Base-by-base conservation (phyloP, 2,797 vertebrate genomes). In the Lepus oiostolus region DNA sequence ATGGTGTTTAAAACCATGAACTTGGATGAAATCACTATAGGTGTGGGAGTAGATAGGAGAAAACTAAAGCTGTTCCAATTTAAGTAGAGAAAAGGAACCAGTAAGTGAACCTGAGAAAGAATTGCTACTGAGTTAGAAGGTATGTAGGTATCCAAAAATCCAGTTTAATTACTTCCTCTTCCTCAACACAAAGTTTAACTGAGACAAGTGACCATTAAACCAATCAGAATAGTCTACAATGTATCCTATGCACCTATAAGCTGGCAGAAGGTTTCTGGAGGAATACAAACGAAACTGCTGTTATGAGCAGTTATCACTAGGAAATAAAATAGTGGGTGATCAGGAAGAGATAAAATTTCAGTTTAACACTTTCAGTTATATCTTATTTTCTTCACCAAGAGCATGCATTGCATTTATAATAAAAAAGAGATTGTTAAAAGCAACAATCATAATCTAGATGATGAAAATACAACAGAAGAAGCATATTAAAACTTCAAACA, bases 1-100 rank as follows among this genome's bases (percentile, higher is more conserved):
- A 92, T 85, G 95, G 88, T 91, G 58, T 94, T 95, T 95, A 90
- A 94, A 91, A 96, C 71, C 85, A 85, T 94, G 91, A 91, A 94
- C n/a, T 88, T 96, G 80, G 88, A 94, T 92, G 75, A 94, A 65
- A 84, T 95, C 88, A 85, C 52, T 71, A 12, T 54, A 47, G 47
- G n/a, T 4, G 68, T 93, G 87, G 91, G 84, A 63, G 88, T 77
- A 94, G 68, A 93, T 0, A 26, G 26, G 58, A 38, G 86, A 65
- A 90, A 72, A 88, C 90, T 91, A 97, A 92, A 85, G 5, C 42
- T 84, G 24, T 54, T 91, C 71, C 83, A 77, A 47, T 28, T 92
- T 75, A 54, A 85, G 42, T 47, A 68, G 35, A 38, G 8, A 60
- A 28, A 60, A 63, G 38, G 93, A 68, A 11, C 47, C 4, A 91